Evolutionary conservation across 2,888 invertebrate species (phyloP), one percentile per base, ranked within the genome.

Genomic region (Harpalus rubripes): DNA sequence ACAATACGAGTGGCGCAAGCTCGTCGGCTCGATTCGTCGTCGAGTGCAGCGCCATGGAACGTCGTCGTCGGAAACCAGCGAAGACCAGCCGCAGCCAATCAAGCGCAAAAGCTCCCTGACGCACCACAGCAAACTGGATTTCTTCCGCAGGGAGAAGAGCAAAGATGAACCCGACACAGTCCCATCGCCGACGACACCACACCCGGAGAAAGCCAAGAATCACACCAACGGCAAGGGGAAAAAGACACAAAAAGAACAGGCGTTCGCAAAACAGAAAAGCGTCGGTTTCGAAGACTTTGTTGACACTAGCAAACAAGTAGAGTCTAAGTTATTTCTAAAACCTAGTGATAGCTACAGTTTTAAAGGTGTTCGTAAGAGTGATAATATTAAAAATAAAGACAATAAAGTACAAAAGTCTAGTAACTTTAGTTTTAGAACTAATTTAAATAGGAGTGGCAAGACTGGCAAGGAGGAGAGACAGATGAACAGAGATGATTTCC

Each of bases 401-500:
- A 56, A 82, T 61, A 85, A 87, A 85, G 86, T 86, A 85, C 88
- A 88, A 86, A 89, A 89, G 87, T 86, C 88, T 88, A 89, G 87
- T 86, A 86, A 85, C 86, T 87, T 88, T 87, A 89, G 88, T 87
- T 88, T 88, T 88, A 90, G 88, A 88, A 89, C 87, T 86, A 85
- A 80, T 68, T 16, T 65, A 68, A 74, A 59, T 59, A 82, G 76
- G 15, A 88, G 86, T 86, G 89, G 87, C 74, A 52, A 18, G 83
- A 86, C 84, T 85, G 87, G 85, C 41, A 86, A 87, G 80, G 89
- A 89, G 84, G 88, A 88, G 26, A 87, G 86, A 78, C 88, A 88
- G 68, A 88, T 90, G 86, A 94, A 93, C 88, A 93, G 94, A 84
- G 95, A 95, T 89, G 95, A 95, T 89, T 95, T 95, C 89, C 92